Evolutionary conservation across 2,113 vertebrate genomes (phyloP), one percentile per base, ranked within the genome.

Genomic region (Pseudorectes ferrugineus): DNA sequence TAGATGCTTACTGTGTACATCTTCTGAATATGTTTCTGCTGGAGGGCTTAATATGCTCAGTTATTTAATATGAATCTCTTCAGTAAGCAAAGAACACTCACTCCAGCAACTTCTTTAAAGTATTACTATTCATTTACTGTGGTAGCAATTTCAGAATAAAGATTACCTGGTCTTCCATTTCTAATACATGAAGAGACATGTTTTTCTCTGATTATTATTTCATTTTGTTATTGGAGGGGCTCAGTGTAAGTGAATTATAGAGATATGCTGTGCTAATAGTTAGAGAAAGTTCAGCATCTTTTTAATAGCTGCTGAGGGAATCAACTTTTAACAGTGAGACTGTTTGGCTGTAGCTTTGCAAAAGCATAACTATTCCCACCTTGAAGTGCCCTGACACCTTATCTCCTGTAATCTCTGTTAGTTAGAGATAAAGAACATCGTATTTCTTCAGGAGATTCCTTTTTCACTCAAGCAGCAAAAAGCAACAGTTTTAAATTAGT

Each of bases 21-120:
- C 88, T 75, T 84, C 68, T 54, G 76, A 73, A 85, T 93, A 38
- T 54, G 72, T 83, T 94, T 70, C 93, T 95, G 79, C 93, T 95
- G 70, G 65, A 96, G 93, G 91, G 92, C 79, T 91, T 92, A 92
- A 89, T 94, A 57, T 90, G 80, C 70, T 85, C 80, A 46, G 84
- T 81, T 95, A 92, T 89, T 96, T 91, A 88, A 82, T 84, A 68
- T 51, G 61, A 85, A 85, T 73, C 58, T 87, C 62, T 88, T 71
- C 85, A 91, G 83, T 24, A 76, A 79, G 93, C 80, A 75, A 76
- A 76, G 70, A 85, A 62, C 3, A 3, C 77, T 92, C 25, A 14
- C 45, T 89, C 87, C 11, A 62, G 89, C 91, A 95, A 55, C 43
- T 91, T 75, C 89, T 93, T 87, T 48, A 86, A 67, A 81, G 25